Percentiles rank a stretch among this genome's conserved stretches.
Conservation (phyloP, 2,888 invertebrate genomes). For the Germaria angustata region DNA sequence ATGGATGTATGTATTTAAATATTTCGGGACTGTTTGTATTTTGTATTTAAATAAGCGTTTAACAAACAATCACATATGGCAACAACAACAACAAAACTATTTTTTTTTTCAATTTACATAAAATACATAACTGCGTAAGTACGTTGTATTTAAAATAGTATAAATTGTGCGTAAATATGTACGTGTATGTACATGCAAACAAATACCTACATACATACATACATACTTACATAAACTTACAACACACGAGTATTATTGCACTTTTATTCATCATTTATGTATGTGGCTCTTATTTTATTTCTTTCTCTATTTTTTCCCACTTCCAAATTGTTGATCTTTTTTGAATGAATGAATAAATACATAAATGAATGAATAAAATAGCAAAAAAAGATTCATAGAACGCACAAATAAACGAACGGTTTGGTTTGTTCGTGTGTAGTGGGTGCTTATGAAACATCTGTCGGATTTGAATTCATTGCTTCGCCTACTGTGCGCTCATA, state of each 20-base stretch:
- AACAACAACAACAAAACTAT: neutral
- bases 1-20: neutral
- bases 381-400: conserved; percentile 2
- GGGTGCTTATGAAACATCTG: conserved; percentile 50
- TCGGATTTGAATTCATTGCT: conserved; percentile 17
- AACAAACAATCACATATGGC: conserved; percentile 30
- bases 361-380: conserved; percentile 21
- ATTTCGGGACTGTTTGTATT: conserved; percentile 52
- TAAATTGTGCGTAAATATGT: no score
- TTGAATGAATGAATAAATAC: conserved; percentile 44
- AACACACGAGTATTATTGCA: no score
- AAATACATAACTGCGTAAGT: neutral
- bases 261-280: conserved; percentile 25
- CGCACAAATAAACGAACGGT: neutral
- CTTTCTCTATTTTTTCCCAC: neutral
- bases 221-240: neutral
- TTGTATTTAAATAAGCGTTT: conserved; percentile 60
- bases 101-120: neutral
- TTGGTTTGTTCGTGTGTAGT: conserved; percentile 12
- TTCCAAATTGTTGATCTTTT: conserved; percentile 12
- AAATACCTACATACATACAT: neutral
- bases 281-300: neutral
- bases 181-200: neutral
- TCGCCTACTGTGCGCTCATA: conserved; percentile 20
- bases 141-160: no score